Percentiles rank a stretch among this genome's conserved stretches.
phyloP scores from a whole-genome alignment of 2,888 invertebrate species.

The Gnatocerus cornutus region DNA sequence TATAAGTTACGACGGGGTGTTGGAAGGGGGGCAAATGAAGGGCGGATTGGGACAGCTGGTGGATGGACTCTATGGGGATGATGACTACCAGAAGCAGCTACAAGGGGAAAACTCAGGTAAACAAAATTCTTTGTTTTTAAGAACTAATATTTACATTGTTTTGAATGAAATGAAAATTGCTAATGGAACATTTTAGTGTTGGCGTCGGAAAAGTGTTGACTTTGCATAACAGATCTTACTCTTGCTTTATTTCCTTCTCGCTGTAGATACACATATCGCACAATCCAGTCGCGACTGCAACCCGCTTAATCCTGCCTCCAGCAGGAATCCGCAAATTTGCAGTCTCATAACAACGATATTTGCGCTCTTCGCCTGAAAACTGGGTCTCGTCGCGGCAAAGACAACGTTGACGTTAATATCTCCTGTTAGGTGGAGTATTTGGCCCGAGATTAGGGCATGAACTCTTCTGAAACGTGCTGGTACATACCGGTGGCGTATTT shows the following conservation, averaged over 20 bases:
- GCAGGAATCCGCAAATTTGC: slow-evolving; percentile 28
- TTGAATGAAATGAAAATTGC: no score
- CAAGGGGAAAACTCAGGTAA: slow-evolving; percentile 76
- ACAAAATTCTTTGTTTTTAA: neutral
- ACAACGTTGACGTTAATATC: slow-evolving; percentile 33
- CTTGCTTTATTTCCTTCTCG: no score
- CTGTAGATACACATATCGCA: neutral
- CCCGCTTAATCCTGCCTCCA: neutral
- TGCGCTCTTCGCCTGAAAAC: slow-evolving; percentile 7
- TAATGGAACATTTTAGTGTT: no score
- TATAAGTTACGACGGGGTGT: slow-evolving; percentile 84
- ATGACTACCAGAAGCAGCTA: slow-evolving; percentile 77
- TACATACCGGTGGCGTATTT: slow-evolving; percentile 59
- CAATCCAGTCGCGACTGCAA: neutral
- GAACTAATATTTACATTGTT: no score
- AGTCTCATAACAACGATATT: slow-evolving; percentile 24
- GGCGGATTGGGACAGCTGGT: slow-evolving; percentile 89
- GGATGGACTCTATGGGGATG: slow-evolving; percentile 82
- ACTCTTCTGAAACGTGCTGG: slow-evolving; percentile 54
- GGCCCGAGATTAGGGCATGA: slow-evolving; percentile 54
- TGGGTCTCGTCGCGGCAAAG: slow-evolving; percentile 17
- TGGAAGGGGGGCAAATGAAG: slow-evolving; percentile 73
- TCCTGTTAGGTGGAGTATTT: slow-evolving; percentile 48
- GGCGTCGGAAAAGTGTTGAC: no score
- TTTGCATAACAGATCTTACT: no score